These are phyloP conservation scores for Marmota monax DNA, from an alignment of 2,113 vertebrate species.

Conservation along the genomic window DNA sequence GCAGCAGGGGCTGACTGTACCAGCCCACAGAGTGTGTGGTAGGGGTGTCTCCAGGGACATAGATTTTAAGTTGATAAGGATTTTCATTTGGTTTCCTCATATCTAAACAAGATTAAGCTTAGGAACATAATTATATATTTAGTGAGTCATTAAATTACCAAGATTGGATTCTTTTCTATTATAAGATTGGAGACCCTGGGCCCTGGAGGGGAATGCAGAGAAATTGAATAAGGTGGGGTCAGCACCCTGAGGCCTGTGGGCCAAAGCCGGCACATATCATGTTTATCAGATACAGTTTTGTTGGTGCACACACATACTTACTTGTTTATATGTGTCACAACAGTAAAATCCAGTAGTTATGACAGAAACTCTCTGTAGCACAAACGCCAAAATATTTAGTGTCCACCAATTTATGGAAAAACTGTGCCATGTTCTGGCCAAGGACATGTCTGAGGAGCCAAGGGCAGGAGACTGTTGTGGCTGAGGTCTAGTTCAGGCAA, in stretches of 20 bases:
- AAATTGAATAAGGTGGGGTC: background rate
- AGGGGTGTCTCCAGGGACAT: background rate
- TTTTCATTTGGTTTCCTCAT: background rate
- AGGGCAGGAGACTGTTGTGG: no score
- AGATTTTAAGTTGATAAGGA: background rate
- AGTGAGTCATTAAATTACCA: background rate
- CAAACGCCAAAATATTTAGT: background rate
- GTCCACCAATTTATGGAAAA: background rate
- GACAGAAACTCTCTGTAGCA: background rate
- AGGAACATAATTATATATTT: background rate
- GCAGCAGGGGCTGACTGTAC: no score
- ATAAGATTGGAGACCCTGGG: background rate
- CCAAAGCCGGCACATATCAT: accelerated
- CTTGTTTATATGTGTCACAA: background rate
- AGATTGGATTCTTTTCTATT: background rate
- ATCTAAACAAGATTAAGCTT: background rate
- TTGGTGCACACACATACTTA: background rate
- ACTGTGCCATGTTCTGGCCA: background rate
- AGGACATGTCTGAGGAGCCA: no score
- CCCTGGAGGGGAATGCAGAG: background rate
- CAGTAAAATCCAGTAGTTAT: background rate
- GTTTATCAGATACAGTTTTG: background rate
- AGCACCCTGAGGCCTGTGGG: background rate
- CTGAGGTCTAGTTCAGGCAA: background rate
- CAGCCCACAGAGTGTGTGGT: no score